Evolutionary conservation across 2,888 invertebrate species (phyloP).

Genomic region (Lordiphosa fenestrarum): DNA sequence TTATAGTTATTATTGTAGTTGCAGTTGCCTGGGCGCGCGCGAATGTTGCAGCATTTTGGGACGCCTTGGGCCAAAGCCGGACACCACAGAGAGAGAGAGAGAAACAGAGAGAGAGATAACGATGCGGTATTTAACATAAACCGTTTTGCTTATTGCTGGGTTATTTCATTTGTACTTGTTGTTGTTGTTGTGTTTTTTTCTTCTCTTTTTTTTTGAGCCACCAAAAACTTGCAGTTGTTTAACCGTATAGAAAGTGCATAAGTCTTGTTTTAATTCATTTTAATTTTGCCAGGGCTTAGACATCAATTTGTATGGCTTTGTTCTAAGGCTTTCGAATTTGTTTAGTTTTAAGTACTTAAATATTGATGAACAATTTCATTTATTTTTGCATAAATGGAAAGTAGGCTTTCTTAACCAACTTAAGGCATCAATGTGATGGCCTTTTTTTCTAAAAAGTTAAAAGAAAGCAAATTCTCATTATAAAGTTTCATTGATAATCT

Average conservation of each 20-base stretch:
- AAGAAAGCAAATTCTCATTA: too few relatives aligned
- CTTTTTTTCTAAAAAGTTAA: too few relatives aligned
- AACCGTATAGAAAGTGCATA: too few relatives aligned
- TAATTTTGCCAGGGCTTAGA: background rate
- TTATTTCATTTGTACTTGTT: constrained; percentile 1
- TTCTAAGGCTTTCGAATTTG: background rate
- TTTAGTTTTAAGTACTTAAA: background rate
- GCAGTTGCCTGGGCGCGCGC: constrained; percentile 19
- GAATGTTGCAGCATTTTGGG: constrained; percentile 37
- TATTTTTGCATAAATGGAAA: background rate
- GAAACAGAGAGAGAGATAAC: constrained; percentile 22
- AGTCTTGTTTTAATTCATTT: background rate
- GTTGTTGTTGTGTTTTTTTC: too few relatives aligned
- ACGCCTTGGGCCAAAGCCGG: constrained; percentile 25
- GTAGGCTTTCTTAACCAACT: too few relatives aligned
- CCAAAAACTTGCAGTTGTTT: too few relatives aligned
- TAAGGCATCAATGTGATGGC: too few relatives aligned
- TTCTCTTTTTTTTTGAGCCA: background rate
- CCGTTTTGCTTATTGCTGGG: constrained; percentile 39
- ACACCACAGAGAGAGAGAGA: background rate
- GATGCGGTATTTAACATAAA: constrained; percentile 57
- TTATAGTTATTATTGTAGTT: constrained; percentile 62
- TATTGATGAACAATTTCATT: background rate
- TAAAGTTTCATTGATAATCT: too few relatives aligned
- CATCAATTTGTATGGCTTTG: background rate